These are phyloP conservation scores for Drosophila sulfurigaster DNA, from an alignment of 1,140 invertebrate genomes.

Conservation along the genomic window DNA sequence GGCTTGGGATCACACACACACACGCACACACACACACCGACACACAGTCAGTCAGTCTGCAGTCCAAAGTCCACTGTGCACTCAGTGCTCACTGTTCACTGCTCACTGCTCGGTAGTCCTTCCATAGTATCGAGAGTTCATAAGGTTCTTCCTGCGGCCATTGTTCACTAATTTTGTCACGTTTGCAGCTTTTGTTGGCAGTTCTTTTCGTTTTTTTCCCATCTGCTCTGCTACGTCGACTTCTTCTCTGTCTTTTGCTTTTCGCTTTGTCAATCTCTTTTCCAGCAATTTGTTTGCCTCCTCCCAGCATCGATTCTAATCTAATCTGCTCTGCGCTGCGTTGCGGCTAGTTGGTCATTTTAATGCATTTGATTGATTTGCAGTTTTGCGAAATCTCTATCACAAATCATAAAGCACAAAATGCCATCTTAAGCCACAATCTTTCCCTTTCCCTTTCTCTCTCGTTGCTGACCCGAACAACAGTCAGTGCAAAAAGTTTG, in stretches of 20 bases:
- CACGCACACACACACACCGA: neutral
- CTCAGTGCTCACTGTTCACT: neutral
- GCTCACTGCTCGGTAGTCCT: neutral
- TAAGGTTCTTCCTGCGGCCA: conserved; percentile 64
- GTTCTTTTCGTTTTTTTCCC: conserved; percentile 30
- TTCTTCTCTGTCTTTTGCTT: conserved; percentile 41
- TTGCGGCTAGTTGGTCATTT: conserved; percentile 37
- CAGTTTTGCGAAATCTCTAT: conserved; percentile 4
- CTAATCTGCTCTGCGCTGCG: neutral
- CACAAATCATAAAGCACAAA: conserved; percentile 34
- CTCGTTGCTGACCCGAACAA: neutral
- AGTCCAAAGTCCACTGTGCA: no score
- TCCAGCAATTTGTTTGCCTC: conserved; percentile 60
- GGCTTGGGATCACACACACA: conserved; percentile 36
- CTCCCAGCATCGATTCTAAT: conserved; percentile 4
- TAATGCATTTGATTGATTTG: conserved; percentile 44
- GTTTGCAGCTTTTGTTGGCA: conserved; percentile 80
- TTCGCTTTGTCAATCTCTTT: conserved; percentile 66
- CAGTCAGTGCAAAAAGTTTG: conserved; percentile 28
- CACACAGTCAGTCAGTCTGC: conserved; percentile 17
- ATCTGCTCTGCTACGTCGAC: conserved; percentile 48
- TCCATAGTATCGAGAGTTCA: conserved; percentile 60
- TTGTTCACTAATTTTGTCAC: conserved; percentile 84
- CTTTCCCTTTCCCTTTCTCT: no score
- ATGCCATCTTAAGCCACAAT: conserved; percentile 16